Base-by-base conservation (phyloP, 2,888 invertebrate genomes). In the Drosophila fulvimacula region DNA sequence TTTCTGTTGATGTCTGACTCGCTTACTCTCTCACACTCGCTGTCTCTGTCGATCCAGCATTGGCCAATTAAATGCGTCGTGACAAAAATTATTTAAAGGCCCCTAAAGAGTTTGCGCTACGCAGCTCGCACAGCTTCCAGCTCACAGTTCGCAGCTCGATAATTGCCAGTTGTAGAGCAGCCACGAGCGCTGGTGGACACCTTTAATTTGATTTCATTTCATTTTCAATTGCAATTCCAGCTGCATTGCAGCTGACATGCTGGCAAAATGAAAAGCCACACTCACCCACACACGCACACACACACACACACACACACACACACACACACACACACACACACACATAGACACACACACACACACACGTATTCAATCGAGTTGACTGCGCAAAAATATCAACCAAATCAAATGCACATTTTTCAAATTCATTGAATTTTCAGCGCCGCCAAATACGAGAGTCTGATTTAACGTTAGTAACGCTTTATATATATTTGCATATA, bases 391-490 rank as follows among this genome's bases (percentile, higher is more conserved):
- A 74, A 76, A 76, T 88, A 88, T 85, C 76, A 79, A 87, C 73
- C 81, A 84, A 89, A 89, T 85, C 89, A 88, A 85, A 85, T 83
- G 81, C 71, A 76, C 88, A 89, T 85, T 89, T 88, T 81, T 75
- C 87, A 85, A 88, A 84, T 78, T 81, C 84, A 84, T 74, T 84
- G 89, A 86, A 88, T 84, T 86, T 78, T 67, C 74, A 73, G 69
- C 58, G 71, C 30, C 42, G 17, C 21, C 68, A 65, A 63, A 56
- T 30, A 6, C 38, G 13, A 53, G 15, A 32, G 59, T 63, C 68
- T 69, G 53, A 69, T 73, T 76, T 73, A 32, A 51, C 56, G 51
- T 53, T 64, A 64, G 69, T 69, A 75, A 67, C 65, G 76, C 66
- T 85, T 75, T 32, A 30, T 44, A 27, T 15, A 34, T 27, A 62